A percentile compares a stretch with the other conserved stretches of the same genome.
phyloP scores from a whole-genome alignment of 2,113 vertebrate genomes.

The Rhinoderma darwinii region DNA sequence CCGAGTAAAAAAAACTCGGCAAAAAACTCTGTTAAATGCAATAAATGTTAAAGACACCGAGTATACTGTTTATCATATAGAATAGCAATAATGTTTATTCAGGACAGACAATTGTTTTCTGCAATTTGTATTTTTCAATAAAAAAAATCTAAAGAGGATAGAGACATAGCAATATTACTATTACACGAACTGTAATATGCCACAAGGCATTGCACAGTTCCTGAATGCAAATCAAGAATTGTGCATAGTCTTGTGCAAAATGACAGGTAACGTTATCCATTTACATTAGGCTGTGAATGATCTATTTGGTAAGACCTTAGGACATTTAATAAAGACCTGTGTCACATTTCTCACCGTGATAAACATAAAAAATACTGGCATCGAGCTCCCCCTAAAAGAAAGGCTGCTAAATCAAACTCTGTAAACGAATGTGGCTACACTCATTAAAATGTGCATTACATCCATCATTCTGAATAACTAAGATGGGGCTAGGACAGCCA shows the following conservation, averaged over 20 bases:
- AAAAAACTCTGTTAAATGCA: too few species aligned
- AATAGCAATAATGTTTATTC: too few species aligned
- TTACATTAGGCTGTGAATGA: neutral
- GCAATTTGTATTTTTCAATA: too few species aligned
- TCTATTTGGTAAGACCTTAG: neutral
- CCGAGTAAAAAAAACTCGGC: too few species aligned
- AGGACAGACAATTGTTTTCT: too few species aligned
- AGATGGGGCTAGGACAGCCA: neutral
- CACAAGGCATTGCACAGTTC: neutral
- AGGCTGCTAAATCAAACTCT: constrained; percentile 14
- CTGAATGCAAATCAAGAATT: neutral
- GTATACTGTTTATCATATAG: too few species aligned
- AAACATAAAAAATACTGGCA: neutral
- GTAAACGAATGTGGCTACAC: constrained; percentile 2
- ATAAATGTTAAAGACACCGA: too few species aligned
- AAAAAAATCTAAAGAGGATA: too few species aligned
- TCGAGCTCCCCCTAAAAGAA: neutral
- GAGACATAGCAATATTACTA: too few species aligned
- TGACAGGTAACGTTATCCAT: neutral
- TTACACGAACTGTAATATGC: too few species aligned
- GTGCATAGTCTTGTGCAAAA: neutral
- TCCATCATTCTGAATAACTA: neutral
- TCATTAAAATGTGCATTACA: constrained; percentile 3
- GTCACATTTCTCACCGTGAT: neutral
- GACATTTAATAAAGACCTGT: neutral